A percentile compares a stretch with the other conserved stretches of the same genome.
phyloP scores from a whole-genome alignment of 2,113 vertebrate genomes.

The Plecturocebus donacophilus region DNA sequence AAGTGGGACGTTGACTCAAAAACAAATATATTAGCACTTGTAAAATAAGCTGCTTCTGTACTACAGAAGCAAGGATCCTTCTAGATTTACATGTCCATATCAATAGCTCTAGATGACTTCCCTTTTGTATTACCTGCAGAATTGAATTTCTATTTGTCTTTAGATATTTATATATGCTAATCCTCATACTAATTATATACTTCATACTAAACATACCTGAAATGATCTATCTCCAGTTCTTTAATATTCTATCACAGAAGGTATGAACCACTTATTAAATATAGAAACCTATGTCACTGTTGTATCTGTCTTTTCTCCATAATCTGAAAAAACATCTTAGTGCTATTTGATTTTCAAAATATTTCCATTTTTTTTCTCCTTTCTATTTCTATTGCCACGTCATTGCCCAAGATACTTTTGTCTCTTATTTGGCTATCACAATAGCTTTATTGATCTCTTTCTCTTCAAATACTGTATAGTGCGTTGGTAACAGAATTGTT shows the following conservation, averaged over 20 bases:
- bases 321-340: not conserved
- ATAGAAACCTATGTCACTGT: not conserved
- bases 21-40: not conserved
- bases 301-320: not conserved
- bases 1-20: too few relatives aligned
- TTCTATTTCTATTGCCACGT: not conserved
- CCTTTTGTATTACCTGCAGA: not conserved
- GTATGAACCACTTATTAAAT: not conserved
- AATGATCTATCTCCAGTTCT: not conserved
- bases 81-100: not conserved
- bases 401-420: not conserved
- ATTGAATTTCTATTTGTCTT: not conserved
- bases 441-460: not conserved
- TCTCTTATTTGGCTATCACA: not conserved
- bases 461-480: not conserved
- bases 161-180: not conserved
- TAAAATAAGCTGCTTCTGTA: not conserved
- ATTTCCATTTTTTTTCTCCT: not conserved
- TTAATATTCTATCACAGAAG: not conserved
- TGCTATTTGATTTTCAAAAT: not conserved
- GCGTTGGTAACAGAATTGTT: not conserved
- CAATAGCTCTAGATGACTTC: not conserved
- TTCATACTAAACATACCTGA: not conserved
- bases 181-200: not conserved
- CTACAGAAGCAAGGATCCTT: not conserved